Conservation (phyloP, 2,888 invertebrate genomes). For the Nomada flava region DNA sequence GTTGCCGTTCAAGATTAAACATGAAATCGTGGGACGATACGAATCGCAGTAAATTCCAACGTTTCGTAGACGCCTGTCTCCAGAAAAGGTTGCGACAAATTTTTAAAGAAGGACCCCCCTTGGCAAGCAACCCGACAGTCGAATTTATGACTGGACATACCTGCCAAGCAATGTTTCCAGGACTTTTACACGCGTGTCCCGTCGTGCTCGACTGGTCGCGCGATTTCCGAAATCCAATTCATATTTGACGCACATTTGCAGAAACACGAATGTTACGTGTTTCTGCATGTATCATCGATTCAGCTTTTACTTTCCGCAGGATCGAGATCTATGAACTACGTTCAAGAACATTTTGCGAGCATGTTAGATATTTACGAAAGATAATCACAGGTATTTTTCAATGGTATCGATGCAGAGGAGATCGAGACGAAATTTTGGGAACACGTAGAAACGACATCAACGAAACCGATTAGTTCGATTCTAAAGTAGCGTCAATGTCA, state of each 20-base stretch:
- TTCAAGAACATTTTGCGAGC: background rate
- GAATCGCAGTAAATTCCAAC: background rate
- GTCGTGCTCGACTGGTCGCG: background rate
- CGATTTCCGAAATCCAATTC: background rate
- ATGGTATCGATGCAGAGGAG: background rate
- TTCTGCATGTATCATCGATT: background rate
- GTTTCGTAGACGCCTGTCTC: background rate
- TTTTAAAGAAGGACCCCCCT: conserved; percentile 31
- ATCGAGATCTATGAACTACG: background rate
- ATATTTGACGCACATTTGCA: background rate
- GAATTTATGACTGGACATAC: conserved; percentile 26
- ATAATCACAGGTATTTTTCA: background rate
- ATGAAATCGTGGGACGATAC: background rate
- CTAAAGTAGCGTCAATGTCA: conserved; percentile 10
- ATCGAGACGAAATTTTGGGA: conserved; percentile 15
- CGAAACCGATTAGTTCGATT: conserved; percentile 17
- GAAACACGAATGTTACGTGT: background rate
- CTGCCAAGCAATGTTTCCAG: conserved; percentile 29
- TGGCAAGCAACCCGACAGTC: conserved; percentile 44
- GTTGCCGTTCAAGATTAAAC: background rate
- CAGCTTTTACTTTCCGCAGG: background rate
- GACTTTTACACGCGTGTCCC: background rate
- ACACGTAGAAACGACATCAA: conserved; percentile 30
- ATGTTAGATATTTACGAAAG: background rate
- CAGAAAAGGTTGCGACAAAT: conserved; percentile 31